Base-by-base conservation (phyloP, 2,888 invertebrate species). In the Cephus pulcher region DNA sequence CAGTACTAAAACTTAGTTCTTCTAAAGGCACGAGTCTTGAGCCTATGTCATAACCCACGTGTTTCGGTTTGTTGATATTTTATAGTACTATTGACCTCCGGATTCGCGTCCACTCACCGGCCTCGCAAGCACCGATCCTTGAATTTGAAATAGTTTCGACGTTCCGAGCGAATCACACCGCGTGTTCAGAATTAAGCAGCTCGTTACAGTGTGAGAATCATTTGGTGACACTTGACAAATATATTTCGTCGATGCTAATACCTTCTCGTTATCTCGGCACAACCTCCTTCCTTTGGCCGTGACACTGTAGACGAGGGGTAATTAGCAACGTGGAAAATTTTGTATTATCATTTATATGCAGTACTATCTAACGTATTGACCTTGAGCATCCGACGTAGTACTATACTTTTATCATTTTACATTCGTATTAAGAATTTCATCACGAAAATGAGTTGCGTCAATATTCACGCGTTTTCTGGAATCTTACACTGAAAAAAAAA, bases 141-240 rank as follows among this genome's bases (percentile, higher is more conserved):
- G 87, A 88, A 88, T 88, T 85, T 76, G 80, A 85, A 89, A 85
- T 88, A 84, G 84, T 87, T 82, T 82, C 81, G 81, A 80, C 81
- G 86, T 83, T 82, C 80, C 71, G 71, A 77, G 78, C 70, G 73
- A 68, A 77, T 69, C 79, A 69, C 75, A 75, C 1, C 74, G 75
- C 88, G 86, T 86, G 87, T 84, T 81, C 75, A 81, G 87, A 82
- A 88, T 88, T 81, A 85, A 82, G 83, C 80, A 74, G 75, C 75
- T 77, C 71, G 73, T 75, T 76, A 75, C 76, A 40, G 56, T 76
- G 80, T 78, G 82, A 79, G 82, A 84, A 81, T 81, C 71, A 79
- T 79, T 70, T 76, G 69, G 34, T 23, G 4, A 56, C 56, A 56
- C 9, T 56, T 56, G 56, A 23, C 23, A 56, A 56, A 56, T 56